A percentile compares a stretch with the other conserved stretches of the same genome.
Evolutionary conservation across 2,888 invertebrate genomes (phyloP).

Genomic region (Cheilosia soror): DNA sequence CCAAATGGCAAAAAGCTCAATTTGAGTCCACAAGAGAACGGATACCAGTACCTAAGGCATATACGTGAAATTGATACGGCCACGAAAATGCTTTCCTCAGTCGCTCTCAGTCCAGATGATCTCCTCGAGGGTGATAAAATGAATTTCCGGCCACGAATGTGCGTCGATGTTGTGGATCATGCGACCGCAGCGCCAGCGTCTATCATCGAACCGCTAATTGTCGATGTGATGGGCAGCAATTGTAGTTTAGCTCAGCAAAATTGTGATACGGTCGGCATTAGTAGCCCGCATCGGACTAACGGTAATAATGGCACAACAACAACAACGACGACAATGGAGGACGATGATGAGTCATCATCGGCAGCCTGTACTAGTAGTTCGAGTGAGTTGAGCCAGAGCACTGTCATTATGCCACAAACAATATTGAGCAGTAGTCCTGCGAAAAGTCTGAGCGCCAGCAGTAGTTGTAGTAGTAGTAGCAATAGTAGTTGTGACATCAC

Average conservation of each 20-base stretch:
- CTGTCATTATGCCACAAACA: slow-evolving; percentile 77
- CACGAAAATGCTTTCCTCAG: slow-evolving; percentile 82
- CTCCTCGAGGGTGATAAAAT: slow-evolving; percentile 77
- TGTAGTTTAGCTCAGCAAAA: slow-evolving; percentile 63
- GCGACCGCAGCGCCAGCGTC: slow-evolving; percentile 76
- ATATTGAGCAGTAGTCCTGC: slow-evolving; percentile 77
- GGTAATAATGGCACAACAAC: slow-evolving; percentile 62
- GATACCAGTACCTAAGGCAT: slow-evolving; percentile 83
- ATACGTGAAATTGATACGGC: slow-evolving; percentile 83
- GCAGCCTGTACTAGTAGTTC: slow-evolving; percentile 82
- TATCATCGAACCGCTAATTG: slow-evolving; percentile 76
- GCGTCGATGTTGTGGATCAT: slow-evolving; percentile 79
- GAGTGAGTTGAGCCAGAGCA: slow-evolving; percentile 82
- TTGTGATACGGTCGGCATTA: slow-evolving; percentile 76
- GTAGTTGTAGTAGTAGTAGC: slow-evolving; percentile 76
- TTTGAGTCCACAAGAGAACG: slow-evolving; percentile 81
- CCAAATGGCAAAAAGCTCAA: slow-evolving; percentile 72
- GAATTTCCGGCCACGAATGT: slow-evolving; percentile 77
- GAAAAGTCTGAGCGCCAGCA: slow-evolving; percentile 79
- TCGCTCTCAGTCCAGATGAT: slow-evolving; percentile 79
- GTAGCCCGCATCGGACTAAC: slow-evolving; percentile 72
- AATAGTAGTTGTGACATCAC: slow-evolving; percentile 78
- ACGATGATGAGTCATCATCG: slow-evolving; percentile 81
- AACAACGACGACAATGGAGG: slow-evolving; percentile 76
- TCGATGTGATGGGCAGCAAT: slow-evolving; percentile 80